Conservation (phyloP, 2,888 invertebrate species). For the Acronicta leporina region DNA sequence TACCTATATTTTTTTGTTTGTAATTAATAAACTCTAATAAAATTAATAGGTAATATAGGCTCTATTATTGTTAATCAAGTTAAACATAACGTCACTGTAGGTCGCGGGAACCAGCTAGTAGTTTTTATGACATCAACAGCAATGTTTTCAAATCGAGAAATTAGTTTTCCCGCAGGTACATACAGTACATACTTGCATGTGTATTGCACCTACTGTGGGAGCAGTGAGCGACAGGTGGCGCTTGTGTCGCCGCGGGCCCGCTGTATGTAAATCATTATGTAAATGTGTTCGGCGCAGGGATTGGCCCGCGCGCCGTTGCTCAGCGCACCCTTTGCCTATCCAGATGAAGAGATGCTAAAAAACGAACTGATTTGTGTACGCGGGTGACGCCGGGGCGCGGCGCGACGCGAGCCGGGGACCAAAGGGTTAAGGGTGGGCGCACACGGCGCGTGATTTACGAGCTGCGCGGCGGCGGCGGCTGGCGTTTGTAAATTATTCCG, state of each 20-base stretch:
- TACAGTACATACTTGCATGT: too few species aligned
- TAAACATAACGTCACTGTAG: too few species aligned
- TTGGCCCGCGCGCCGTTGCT: slow-evolving; percentile 56
- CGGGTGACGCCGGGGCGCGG: slow-evolving; percentile 18
- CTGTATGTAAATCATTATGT: slow-evolving; percentile 77
- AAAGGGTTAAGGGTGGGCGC: slow-evolving; percentile 62
- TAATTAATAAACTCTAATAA: too few species aligned
- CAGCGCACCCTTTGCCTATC: slow-evolving; percentile 51
- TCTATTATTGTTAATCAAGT: too few species aligned
- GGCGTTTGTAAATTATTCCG: slow-evolving; percentile 69
- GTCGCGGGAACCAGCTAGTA: too few species aligned
- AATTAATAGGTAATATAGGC: too few species aligned
- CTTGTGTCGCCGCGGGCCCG: not conserved
- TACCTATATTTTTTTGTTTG: too few species aligned
- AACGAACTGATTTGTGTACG: slow-evolving; percentile 58
- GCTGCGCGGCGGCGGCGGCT: slow-evolving; percentile 57
- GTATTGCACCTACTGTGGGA: too few species aligned
- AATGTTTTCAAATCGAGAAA: too few species aligned
- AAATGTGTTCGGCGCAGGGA: slow-evolving; percentile 66
- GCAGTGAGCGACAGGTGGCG: too few species aligned
- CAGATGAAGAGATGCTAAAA: slow-evolving; percentile 60
- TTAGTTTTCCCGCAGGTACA: too few species aligned
- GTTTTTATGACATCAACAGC: too few species aligned
- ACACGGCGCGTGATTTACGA: slow-evolving; percentile 68
- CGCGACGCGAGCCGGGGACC: slow-evolving; percentile 23